Percentiles rank a stretch among this genome's conserved stretches.
Conservation (phyloP, 2,888 invertebrate genomes). For the Prionchulus punctatus region DNA sequence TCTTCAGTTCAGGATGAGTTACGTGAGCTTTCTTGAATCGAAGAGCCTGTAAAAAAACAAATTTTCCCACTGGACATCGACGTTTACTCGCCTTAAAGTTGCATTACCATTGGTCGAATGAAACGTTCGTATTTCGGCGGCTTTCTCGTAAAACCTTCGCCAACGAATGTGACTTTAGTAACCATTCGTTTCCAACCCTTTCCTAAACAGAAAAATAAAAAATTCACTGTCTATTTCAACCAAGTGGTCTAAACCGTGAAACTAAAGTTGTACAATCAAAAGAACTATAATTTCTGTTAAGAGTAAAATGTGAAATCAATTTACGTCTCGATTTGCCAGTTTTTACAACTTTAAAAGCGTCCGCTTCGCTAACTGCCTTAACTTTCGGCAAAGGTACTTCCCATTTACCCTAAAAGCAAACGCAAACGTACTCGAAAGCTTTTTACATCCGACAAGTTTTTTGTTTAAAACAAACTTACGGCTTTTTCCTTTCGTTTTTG, state of each 20-base stretch:
- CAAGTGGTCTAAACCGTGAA: neutral
- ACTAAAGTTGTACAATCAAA: neutral
- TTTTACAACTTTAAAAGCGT: constrained; percentile 80
- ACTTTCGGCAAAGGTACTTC: constrained; percentile 98
- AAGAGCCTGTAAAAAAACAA: constrained; percentile 42
- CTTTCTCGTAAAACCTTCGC: constrained; percentile 93
- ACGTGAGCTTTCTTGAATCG: constrained; percentile 95
- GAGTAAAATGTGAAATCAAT: neutral
- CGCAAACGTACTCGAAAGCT: neutral
- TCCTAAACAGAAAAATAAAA: constrained; percentile 21
- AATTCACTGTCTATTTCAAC: neutral
- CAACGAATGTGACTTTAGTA: constrained; percentile 92
- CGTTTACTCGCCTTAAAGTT: neutral
- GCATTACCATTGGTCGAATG: constrained; percentile 70
- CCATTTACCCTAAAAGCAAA: constrained; percentile 64
- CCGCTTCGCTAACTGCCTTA: constrained; percentile 81
- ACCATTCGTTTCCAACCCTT: constrained; percentile 99
- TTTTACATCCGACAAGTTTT: neutral
- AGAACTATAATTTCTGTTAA: neutral
- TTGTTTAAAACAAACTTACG: constrained; percentile 25
- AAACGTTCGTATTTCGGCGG: constrained; percentile 98
- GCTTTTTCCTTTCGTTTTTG: constrained; percentile 98
- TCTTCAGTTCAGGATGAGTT: constrained; percentile 95
- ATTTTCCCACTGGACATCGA: neutral
- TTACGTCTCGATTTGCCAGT: constrained; percentile 68